Evolutionary conservation across 2,888 invertebrate genomes (phyloP), one percentile per base, ranked within the genome.

Genomic region (Epinotia brunnichana): DNA sequence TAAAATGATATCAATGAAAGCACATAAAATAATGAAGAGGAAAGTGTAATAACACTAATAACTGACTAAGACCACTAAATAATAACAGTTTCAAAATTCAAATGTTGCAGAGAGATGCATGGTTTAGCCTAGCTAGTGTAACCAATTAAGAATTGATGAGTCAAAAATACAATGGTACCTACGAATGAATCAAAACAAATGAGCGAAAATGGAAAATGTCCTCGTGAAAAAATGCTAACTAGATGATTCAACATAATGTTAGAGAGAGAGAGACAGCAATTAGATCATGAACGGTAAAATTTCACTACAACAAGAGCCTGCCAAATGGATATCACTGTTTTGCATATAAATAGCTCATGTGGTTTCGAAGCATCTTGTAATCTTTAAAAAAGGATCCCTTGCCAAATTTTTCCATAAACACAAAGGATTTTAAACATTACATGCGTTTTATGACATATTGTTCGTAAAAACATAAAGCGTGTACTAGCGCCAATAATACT

Each of bases 261-360:
- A n/a, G n/a, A n/a, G n/a, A n/a, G n/a, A n/a, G n/a, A n/a, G n/a
- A n/a, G n/a, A n/a, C n/a, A n/a, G n/a, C n/a, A n/a, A 54, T 35
- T n/a, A 61, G 59, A 39, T 48, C 53, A 21, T 61, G 29, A 24
- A 41, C n/a, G 19, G 19, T 9, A 84, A 82, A 85, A 82, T 83
- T 82, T 79, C 81, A 78, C 76, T 81, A 79, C 77, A 82, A 81
- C 82, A 80, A 82, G 86, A 82, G 82, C 83, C 82, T 81, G 74
- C 81, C 75, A 78, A 80, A 78, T 77, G 77, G 74, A 76, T 78
- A 78, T 76, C 75, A 76, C 78, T 67, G 69, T 90, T 90, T 88
- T 87, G 83, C 90, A 89, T 88, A 87, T 85, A 87, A 84, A 84
- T 80, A 80, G 79, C 78, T 78, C 75, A 81, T 9, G n/a, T 80